Percentiles rank a stretch among this genome's conserved stretches.
Conservation (phyloP, 2,888 invertebrate genomes). For the Coecobrya sp. region DNA sequence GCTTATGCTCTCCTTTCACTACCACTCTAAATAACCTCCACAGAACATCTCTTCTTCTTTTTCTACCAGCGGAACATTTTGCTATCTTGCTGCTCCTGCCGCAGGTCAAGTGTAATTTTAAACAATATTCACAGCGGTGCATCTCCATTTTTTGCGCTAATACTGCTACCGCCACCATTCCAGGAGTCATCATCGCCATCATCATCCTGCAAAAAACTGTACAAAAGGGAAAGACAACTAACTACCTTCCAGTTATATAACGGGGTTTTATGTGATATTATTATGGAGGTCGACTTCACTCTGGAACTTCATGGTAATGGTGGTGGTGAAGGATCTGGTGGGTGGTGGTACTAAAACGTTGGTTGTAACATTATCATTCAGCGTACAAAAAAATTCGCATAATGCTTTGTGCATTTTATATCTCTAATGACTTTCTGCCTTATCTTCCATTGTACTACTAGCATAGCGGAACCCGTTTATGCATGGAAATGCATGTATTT, state of each 20-base stretch:
- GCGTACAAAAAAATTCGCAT: constrained; percentile 36
- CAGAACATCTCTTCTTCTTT: constrained; percentile 8
- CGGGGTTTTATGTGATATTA: not conserved
- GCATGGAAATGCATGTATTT: not conserved
- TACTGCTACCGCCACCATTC: not conserved
- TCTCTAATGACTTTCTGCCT: constrained; percentile 6
- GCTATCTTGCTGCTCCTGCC: constrained; percentile 1
- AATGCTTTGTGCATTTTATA: constrained; percentile 31
- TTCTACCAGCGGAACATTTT: not conserved
- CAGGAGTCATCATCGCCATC: not conserved
- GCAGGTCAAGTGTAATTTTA: constrained; percentile 78
- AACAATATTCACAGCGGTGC: constrained; percentile 76
- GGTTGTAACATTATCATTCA: not conserved
- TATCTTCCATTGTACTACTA: too few relatives aligned
- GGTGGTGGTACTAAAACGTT: not conserved
- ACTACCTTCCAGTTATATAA: not conserved
- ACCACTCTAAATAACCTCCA: not conserved
- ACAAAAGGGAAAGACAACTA: not conserved
- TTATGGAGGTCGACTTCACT: not conserved
- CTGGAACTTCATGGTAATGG: not conserved
- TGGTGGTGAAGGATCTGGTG: not conserved
- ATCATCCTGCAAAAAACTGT: not conserved
- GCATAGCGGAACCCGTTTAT: too few relatives aligned
- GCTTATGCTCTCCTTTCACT: not conserved
- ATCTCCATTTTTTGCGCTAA: constrained; percentile 33